These are phyloP conservation scores for Clivina fossor DNA, from an alignment of 2,888 invertebrate genomes.

Conservation along the genomic window DNA sequence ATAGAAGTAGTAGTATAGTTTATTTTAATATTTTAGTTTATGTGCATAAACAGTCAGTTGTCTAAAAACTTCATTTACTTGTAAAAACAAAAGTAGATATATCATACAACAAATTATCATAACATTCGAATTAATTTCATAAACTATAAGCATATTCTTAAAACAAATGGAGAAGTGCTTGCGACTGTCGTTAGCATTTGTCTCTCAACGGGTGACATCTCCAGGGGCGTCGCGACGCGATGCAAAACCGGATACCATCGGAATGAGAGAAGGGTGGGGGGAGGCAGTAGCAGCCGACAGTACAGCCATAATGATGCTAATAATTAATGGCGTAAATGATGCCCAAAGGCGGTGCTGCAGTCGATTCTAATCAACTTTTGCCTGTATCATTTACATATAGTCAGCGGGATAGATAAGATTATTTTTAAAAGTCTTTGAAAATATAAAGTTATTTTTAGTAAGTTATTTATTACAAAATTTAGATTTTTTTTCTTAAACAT, in stretches of 20 bases:
- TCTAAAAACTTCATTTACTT: too few relatives aligned
- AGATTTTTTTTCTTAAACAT: too few relatives aligned
- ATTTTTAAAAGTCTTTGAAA: too few relatives aligned
- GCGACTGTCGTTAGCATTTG: slow-evolving; percentile 40
- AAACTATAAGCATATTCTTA: slow-evolving; percentile 37
- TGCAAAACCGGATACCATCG: neutral
- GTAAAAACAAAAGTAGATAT: too few relatives aligned
- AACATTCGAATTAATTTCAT: slow-evolving; percentile 36
- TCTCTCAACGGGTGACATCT: slow-evolving; percentile 36
- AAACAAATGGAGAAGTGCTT: slow-evolving; percentile 40
- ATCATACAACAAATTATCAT: too few relatives aligned
- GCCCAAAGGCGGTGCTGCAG: slow-evolving; percentile 36
- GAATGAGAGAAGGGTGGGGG: neutral
- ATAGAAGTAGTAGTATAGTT: too few relatives aligned
- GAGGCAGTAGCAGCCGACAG: neutral
- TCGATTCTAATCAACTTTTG: slow-evolving; percentile 27
- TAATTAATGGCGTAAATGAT: slow-evolving; percentile 42
- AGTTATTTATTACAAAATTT: too few relatives aligned
- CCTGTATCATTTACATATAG: slow-evolving; percentile 29
- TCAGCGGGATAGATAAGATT: too few relatives aligned
- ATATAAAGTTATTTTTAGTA: too few relatives aligned
- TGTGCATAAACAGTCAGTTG: too few relatives aligned
- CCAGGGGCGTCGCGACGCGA: neutral
- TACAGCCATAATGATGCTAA: slow-evolving; percentile 39
- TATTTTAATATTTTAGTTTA: too few relatives aligned